Conservation (phyloP, 2,888 invertebrate genomes). For the Cryptus armator region DNA sequence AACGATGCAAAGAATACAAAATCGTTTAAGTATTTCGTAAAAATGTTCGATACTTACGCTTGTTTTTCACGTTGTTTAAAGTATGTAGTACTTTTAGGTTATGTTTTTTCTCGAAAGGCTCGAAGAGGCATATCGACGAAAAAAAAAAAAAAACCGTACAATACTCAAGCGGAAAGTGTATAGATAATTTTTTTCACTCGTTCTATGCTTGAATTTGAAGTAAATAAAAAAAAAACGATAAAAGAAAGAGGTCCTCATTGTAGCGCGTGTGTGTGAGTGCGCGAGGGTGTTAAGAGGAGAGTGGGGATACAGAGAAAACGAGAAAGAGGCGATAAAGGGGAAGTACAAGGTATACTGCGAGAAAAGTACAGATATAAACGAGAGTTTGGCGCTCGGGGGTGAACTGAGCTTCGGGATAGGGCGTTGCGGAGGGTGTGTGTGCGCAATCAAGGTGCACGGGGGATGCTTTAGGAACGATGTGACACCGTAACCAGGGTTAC, state of each 20-base stretch:
- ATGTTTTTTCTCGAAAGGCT: neutral
- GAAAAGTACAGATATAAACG: constrained; percentile 29
- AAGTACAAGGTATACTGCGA: neutral
- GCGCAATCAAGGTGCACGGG: constrained; percentile 81
- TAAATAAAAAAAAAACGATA: neutral
- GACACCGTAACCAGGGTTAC: constrained; percentile 82
- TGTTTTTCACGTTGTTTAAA: neutral
- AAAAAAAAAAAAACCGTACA: neutral
- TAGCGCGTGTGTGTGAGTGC: constrained; percentile 12
- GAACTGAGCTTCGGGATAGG: constrained; percentile 9
- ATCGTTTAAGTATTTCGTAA: too few species aligned
- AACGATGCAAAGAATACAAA: too few species aligned
- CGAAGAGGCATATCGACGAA: neutral
- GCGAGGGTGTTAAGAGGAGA: neutral
- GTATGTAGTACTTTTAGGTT: neutral
- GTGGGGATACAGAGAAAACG: constrained; percentile 24
- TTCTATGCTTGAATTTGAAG: constrained; percentile 7
- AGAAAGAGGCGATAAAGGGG: constrained; percentile 15
- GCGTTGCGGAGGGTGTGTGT: constrained; percentile 73
- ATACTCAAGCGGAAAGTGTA: neutral
- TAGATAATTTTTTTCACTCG: neutral
- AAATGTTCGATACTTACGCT: too few species aligned
- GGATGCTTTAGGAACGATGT: constrained; percentile 79
- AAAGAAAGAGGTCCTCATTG: neutral
- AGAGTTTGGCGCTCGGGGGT: constrained; percentile 33